phyloP scores from a whole-genome alignment of 2,888 invertebrate species.

The Tetragonula carbonaria region DNA sequence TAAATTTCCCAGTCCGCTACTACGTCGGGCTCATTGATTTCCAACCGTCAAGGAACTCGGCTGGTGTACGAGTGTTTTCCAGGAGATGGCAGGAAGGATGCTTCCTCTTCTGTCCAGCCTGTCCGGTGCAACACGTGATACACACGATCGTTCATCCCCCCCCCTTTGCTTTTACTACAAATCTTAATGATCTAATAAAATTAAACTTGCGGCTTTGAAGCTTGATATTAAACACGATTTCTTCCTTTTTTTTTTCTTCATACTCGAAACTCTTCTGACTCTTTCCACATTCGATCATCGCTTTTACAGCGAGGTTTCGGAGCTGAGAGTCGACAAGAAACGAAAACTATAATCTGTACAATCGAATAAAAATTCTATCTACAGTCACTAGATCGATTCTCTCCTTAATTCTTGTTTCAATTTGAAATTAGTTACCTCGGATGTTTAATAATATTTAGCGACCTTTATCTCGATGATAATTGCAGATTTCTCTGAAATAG shows the following conservation, averaged over 20 bases:
- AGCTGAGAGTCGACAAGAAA: no score
- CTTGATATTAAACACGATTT: not conserved
- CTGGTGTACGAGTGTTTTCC: conserved; percentile 57
- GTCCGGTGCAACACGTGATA: conserved; percentile 40
- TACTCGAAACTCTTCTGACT: not conserved
- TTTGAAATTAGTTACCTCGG: no score
- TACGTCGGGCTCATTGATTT: conserved; percentile 70
- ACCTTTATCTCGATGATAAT: no score
- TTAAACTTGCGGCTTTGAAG: not conserved
- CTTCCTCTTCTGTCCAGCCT: conserved; percentile 11
- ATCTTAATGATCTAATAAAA: not conserved
- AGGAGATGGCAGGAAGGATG: conserved; percentile 69
- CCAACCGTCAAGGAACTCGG: conserved; percentile 50
- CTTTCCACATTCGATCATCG: not conserved
- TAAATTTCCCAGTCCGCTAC: conserved; percentile 46
- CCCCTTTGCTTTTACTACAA: no score
- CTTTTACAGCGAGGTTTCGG: no score
- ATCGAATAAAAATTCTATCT: no score
- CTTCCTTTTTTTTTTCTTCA: not conserved
- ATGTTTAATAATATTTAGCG: no score
- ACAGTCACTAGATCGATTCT: no score
- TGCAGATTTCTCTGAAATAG: no score
- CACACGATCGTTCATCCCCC: not conserved
- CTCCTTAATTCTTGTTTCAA: no score
- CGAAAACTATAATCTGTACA: no score